Evolutionary conservation across 2,888 invertebrate species (phyloP).

Genomic region (Lacanobia wlatinum): DNA sequence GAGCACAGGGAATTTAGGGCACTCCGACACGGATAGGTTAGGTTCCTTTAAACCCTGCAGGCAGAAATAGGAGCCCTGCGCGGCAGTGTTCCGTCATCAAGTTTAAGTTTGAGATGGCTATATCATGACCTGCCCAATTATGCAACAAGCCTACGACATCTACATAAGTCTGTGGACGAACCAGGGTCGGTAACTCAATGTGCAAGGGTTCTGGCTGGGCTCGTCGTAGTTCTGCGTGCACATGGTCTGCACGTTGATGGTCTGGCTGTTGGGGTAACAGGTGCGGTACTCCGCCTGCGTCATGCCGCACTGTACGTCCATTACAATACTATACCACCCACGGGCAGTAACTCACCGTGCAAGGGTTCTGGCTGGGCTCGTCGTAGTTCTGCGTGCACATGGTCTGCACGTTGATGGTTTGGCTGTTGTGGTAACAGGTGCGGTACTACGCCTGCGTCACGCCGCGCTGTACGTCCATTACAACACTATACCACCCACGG

Average conservation of each 20-base stretch:
- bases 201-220: conserved; percentile 79
- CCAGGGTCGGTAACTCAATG: too few species aligned
- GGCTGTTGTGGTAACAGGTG: conserved; percentile 66
- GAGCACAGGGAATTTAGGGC: too few species aligned
- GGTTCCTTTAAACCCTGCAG: too few species aligned
- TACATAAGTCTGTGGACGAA: too few species aligned
- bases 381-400: conserved; percentile 79
- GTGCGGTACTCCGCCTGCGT: conserved; percentile 68
- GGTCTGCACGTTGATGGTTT: conserved; percentile 75
- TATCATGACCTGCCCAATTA: too few species aligned
- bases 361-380: conserved; percentile 79
- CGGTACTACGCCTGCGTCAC: conserved; percentile 70
- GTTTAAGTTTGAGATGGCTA: too few species aligned
- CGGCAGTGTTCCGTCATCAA: too few species aligned
- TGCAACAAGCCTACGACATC: too few species aligned
- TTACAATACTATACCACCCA: conserved; percentile 50
- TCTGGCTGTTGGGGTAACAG: conserved; percentile 68
- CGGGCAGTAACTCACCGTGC: too few species aligned
- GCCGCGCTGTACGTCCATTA: conserved; percentile 58
- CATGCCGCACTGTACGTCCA: conserved; percentile 56
- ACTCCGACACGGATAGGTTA: too few species aligned
- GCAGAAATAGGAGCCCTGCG: too few species aligned
- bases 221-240: conserved; percentile 78
- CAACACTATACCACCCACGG: conserved; percentile 36
- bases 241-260: conserved; percentile 77